Conservation (phyloP, 2,113 vertebrate genomes). For the Lepus americanus region DNA sequence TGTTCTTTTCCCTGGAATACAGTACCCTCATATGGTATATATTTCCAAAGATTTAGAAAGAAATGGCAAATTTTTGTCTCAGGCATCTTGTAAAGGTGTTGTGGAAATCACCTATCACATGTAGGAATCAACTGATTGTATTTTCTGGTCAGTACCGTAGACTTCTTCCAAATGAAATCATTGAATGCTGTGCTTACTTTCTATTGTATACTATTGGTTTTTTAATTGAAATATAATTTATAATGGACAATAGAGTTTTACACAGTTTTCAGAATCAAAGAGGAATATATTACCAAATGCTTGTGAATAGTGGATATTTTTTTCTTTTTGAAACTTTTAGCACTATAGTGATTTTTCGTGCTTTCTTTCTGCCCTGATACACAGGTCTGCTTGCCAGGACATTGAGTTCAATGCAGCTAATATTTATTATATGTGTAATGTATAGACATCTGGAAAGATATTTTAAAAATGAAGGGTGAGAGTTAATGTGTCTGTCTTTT, state of each 20-base stretch:
- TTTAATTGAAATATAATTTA: neutral
- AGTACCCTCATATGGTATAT: neutral
- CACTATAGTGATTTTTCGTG: neutral
- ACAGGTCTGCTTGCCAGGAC: neutral
- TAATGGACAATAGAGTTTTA: neutral
- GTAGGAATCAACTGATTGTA: neutral
- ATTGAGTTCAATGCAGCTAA: neutral
- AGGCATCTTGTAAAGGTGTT: neutral
- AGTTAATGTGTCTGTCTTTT: conserved; percentile 52
- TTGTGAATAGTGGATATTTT: neutral
- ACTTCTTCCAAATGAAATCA: neutral
- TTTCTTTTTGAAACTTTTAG: conserved; percentile 37
- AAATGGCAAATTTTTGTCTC: neutral
- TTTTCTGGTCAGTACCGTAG: conserved; percentile 40
- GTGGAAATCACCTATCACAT: neutral
- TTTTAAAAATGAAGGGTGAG: neutral
- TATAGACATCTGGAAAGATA: conserved; percentile 30
- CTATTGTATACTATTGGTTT: conserved; percentile 13
- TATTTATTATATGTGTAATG: neutral
- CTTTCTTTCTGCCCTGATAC: neutral
- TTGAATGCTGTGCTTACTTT: neutral
- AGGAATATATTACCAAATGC: neutral
- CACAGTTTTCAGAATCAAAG: neutral
- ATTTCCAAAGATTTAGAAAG: conserved; percentile 28
- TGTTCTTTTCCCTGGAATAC: neutral